Percentiles rank a stretch among this genome's conserved stretches.
phyloP scores from a whole-genome alignment of 2,113 vertebrate species.

The Neotoma lepida region DNA sequence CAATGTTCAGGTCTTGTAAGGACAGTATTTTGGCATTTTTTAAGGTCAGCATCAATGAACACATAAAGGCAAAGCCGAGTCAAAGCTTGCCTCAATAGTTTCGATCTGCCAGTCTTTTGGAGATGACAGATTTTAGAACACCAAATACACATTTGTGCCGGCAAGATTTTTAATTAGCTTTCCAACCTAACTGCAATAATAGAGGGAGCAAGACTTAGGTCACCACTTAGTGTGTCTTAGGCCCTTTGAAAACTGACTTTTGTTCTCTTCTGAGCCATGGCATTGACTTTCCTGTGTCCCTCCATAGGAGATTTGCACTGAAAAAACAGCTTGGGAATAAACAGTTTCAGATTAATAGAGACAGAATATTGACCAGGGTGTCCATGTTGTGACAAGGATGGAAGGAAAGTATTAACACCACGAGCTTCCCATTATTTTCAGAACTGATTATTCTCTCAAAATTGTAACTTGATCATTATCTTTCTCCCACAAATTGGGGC shows the following conservation, averaged over 20 bases:
- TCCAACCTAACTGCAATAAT: conserved; percentile 44
- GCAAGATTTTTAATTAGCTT: conserved; percentile 74
- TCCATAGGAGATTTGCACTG: conserved; percentile 4
- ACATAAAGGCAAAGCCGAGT: background rate
- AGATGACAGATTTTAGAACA: conserved; percentile 11
- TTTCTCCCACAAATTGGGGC: conserved; percentile 28
- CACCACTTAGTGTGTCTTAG: conserved; percentile 47
- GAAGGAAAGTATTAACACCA: conserved; percentile 23
- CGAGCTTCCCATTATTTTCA: conserved; percentile 45
- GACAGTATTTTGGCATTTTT: conserved; percentile 16
- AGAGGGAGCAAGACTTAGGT: conserved; percentile 51
- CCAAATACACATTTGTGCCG: conserved; percentile 5
- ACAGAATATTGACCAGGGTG: conserved; percentile 67
- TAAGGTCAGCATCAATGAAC: conserved; percentile 62
- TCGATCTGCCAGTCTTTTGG: background rate
- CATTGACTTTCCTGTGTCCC: background rate
- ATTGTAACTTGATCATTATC: background rate
- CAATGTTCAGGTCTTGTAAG: background rate
- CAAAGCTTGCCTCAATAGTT: background rate
- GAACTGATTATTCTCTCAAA: conserved; percentile 30
- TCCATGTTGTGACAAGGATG: background rate
- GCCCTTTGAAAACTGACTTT: conserved; percentile 72
- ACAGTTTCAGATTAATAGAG: conserved; percentile 62
- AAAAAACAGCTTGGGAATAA: conserved; percentile 25
- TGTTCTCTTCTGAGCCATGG: conserved; percentile 17